Base-by-base conservation (phyloP, 2,888 invertebrate species). In the Chymomyza procnemis region DNA sequence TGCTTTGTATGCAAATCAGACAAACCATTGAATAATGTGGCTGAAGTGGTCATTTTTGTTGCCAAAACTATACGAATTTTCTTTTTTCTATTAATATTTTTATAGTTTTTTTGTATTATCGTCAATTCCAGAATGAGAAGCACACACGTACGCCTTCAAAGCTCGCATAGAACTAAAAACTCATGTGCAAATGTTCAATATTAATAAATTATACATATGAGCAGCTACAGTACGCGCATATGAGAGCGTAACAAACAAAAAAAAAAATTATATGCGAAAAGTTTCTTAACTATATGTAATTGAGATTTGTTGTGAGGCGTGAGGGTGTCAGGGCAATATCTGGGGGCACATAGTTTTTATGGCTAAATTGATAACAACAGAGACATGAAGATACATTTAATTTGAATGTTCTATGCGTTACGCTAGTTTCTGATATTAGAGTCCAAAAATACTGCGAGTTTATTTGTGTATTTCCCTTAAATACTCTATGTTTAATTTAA, bases 281-380 rank as follows among this genome's bases (percentile, higher is more conserved):
- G 50, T 50, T 50, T 50, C 50, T 50, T 50, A 50, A 50, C 50
- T 50, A 19, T 18, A 4, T 50, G 50, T 50, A 50, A 50, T 50
- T 50, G 50, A 50, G 50, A 50, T 50, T 50, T 50, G 50, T 50
- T 50, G 50, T 50, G 50, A 1, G 19, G 50, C 50, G 50, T 50
- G 50, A 50, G 19, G 50, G 16, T 18, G 50, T 19, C 50, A 18
- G 50, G 16, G 26, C 26, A 26, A 26, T 26, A 26, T 26, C 0
- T 26, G 50, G 6, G 50, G 16, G 50, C 0, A 3, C 4, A 1
- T 2, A 5, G 4, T 50, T 18, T 48, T 4, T 50, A 19, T 50
- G 50, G 14, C 3, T 50, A 50, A 50, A 50, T 50, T 50, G 50
- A 50, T 50, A 50, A 50, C 50, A 50, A 50, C 14, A 12, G 50